Evolutionary conservation across 2,888 invertebrate genomes (phyloP), one percentile per base, ranked within the genome.

Genomic region (Zaprionus obscuricornis): DNA sequence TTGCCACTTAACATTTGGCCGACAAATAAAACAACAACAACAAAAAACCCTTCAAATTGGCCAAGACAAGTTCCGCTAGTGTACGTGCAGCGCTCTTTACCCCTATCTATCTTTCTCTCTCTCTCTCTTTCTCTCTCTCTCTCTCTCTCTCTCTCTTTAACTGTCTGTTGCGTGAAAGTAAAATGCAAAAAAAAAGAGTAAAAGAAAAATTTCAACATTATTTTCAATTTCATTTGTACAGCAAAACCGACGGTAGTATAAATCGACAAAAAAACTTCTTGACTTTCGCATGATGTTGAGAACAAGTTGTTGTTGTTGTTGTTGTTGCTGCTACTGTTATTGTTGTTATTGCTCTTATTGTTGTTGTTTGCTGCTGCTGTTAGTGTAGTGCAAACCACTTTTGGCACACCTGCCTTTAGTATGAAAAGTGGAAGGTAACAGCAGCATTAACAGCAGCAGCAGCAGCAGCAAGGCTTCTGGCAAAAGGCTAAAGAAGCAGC

Each of bases 281-380:
- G 72, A 73, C 73, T 79, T 83, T 78, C 73, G 76, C 76, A 75
- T 72, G 73, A 51, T n/a, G n/a, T n/a, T 52, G 62, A 78, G 77
- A 78, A 78, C 79, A 34, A 73, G 78, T 84, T 78, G 67, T 55
- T 49, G 43, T 37, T 37, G 39, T 26, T 47, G 58, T 27, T 54
- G 13, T 29, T 37, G 7, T 27, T 37, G 14, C 42, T 47, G 16
- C 31, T 46, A 13, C 33, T 49, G 33, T 5, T 18, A 14, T 33
- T 55, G 17, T n/a, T 55, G 13, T 18, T 33, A 11, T 8, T 54
- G 45, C 49, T 56, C 52, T 55, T 37, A 18, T 20, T 47, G 37
- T 49, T 36, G 18, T 8, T 26, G 33, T 22, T 8, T 8, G 10
- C 29, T 29, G 39, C 17, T 18, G 22, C 39, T n/a, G n/a, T n/a